Base-by-base conservation (phyloP, 2,113 vertebrate genomes). In the Pterocles gutturalis region DNA sequence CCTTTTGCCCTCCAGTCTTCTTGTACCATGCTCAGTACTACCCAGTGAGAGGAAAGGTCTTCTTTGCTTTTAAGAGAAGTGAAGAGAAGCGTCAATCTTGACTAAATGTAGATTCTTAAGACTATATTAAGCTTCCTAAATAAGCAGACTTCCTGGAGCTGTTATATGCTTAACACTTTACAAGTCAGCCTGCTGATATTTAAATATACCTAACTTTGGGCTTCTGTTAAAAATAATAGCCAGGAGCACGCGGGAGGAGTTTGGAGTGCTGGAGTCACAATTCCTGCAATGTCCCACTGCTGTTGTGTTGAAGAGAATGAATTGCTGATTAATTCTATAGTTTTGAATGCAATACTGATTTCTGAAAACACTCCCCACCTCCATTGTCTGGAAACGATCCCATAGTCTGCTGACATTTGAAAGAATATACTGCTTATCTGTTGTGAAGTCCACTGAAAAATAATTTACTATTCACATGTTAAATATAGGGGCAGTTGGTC, bases 401-500 rank as follows among this genome's bases (percentile, higher is more conserved):
- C 73, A 51, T 81, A 88, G 88, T 95, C 88, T 94, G 80, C 96
- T 96, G 96, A 96, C 96, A 95, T 96, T 97, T 95, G 82, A 90
- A 98, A 98, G 97, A 98, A 98, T 98, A 98, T 98, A 98, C 96
- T 98, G 97, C 92, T 90, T 98, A 98, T 99, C 98, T 98, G 97
- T 98, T 98, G 98, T 98, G 97, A 98, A 98, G 98, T 98, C 98
- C 98, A 98, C 97, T 98, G 98, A 98, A 98, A 97, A 98, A 98
- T 98, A 97, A 97, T 99, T 98, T 98, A 97, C 97, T 98, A 97
- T 98, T 98, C 96, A 98, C 98, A 98, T 98, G 96, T 98, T 99
- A 98, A 98, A 98, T 98, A 97, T 96, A 98, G 98, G 98, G 98
- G 98, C 98, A 98, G 98, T 99, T 98, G 98, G 97, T 98, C 98